A percentile compares a stretch with the other conserved stretches of the same genome.
These are phyloP conservation scores for Calliopum simillimum DNA, from an alignment of 2,888 invertebrate species.

Conservation along the genomic window DNA sequence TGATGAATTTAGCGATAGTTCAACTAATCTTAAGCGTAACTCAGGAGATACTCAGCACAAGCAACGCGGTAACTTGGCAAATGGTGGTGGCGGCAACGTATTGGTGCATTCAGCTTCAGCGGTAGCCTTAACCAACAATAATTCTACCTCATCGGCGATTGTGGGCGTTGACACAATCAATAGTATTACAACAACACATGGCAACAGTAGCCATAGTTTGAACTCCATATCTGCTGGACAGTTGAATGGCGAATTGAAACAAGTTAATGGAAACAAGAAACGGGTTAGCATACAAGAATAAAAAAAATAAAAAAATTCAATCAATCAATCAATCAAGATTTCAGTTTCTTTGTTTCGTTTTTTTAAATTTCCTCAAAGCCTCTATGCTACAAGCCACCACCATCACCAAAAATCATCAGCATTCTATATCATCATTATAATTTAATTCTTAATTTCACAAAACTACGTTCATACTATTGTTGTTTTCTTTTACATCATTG, in stretches of 20 bases:
- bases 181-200: slow-evolving; percentile 51
- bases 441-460: slow-evolving; percentile 23
- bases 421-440: too few relatives aligned
- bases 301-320: too few relatives aligned
- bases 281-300: slow-evolving; percentile 59
- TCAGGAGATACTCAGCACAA: slow-evolving; percentile 37
- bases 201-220: slow-evolving; percentile 46
- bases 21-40: slow-evolving; percentile 46
- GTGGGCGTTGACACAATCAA: slow-evolving; percentile 45
- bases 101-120: slow-evolving; percentile 46
- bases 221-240: slow-evolving; percentile 50
- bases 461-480: slow-evolving; percentile 13
- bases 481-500: slow-evolving; percentile 5
- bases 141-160: slow-evolving; percentile 35
- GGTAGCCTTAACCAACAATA: slow-evolving; percentile 34
- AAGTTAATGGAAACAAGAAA: slow-evolving; percentile 59
- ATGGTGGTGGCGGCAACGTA: slow-evolving; percentile 32
- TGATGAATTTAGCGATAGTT: slow-evolving; percentile 49
- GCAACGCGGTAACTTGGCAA: slow-evolving; percentile 29
- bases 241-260: slow-evolving; percentile 59
- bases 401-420: too few relatives aligned
- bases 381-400: too few relatives aligned
- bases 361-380: too few relatives aligned
- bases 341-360: too few relatives aligned
- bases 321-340: too few relatives aligned